Evolutionary conservation across 2,888 invertebrate species (phyloP).

Genomic region (Cantharis rustica): DNA sequence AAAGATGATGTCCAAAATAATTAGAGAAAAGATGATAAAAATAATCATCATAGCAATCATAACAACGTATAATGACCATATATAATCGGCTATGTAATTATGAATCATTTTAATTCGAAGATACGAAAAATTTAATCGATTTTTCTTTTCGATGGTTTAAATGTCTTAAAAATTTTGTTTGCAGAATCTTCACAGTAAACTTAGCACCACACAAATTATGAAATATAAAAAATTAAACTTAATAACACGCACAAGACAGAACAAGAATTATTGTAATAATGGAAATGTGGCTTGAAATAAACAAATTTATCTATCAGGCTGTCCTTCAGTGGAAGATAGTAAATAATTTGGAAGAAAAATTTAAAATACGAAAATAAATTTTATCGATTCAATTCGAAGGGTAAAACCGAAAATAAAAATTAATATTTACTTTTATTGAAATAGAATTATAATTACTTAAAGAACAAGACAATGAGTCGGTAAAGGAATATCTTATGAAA

Average conservation of each 20-base stretch:
- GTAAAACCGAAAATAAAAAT: neutral
- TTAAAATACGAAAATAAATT: neutral
- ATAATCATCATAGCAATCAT: neutral
- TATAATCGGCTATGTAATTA: too few relatives aligned
- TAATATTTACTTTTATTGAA: neutral
- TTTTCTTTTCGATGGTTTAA: too few relatives aligned
- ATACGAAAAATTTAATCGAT: too few relatives aligned
- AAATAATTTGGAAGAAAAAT: neutral
- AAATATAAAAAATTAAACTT: too few relatives aligned
- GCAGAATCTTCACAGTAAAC: too few relatives aligned
- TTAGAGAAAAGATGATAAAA: neutral
- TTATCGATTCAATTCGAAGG: neutral
- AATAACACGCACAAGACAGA: too few relatives aligned
- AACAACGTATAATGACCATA: too few relatives aligned
- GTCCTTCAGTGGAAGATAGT: neutral
- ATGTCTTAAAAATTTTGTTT: too few relatives aligned
- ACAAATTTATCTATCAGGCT: neutral
- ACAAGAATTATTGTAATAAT: neutral
- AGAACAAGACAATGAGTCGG: neutral
- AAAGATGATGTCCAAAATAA: neutral
- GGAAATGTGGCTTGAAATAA: neutral
- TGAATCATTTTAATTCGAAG: too few relatives aligned
- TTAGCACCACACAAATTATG: too few relatives aligned
- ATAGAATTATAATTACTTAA: neutral
- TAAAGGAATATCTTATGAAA: neutral